Percentiles rank a stretch among this genome's conserved stretches.
Conservation (phyloP, 2,797 vertebrate genomes). For the Poliocrania exsul region DNA sequence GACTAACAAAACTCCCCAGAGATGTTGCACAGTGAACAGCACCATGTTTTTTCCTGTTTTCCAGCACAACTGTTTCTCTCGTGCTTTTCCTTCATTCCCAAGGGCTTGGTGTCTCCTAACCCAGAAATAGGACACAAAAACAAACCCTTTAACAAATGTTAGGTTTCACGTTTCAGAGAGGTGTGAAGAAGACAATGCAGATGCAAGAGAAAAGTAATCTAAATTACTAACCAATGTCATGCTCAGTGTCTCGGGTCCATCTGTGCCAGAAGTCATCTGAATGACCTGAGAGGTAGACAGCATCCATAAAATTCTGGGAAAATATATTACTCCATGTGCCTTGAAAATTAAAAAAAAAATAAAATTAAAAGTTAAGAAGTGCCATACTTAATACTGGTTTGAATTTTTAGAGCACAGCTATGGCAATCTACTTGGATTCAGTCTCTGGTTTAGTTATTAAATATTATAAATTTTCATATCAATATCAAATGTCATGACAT, state of each 20-base stretch:
- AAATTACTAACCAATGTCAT: slow-evolving; percentile 66
- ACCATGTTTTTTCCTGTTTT: not conserved
- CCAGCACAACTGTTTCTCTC: not conserved
- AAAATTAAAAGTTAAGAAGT: not conserved
- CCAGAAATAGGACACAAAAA: not conserved
- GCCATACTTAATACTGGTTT: not conserved
- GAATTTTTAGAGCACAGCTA: not conserved
- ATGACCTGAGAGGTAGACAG: slow-evolving; percentile 68
- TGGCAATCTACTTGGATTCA: not conserved
- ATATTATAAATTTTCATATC: not conserved
- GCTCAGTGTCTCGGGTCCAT: slow-evolving; percentile 50
- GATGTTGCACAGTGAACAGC: not conserved
- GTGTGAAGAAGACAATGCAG: not conserved
- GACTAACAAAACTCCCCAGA: not conserved
- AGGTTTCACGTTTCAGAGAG: not conserved
- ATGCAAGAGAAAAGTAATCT: not conserved
- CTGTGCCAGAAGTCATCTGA: slow-evolving; percentile 69
- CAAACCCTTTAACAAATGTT: not conserved
- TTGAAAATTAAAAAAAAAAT: slow-evolving; percentile 9
- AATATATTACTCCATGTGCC: slow-evolving; percentile 82
- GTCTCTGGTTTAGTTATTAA: not conserved
- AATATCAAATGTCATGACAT: not conserved
- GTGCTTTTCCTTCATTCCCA: not conserved
- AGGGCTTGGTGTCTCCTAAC: not conserved
- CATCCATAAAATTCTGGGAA: slow-evolving; percentile 77